Conservation (phyloP, 1,140 invertebrate genomes). For the Pseudomyrmex dendroicus region DNA sequence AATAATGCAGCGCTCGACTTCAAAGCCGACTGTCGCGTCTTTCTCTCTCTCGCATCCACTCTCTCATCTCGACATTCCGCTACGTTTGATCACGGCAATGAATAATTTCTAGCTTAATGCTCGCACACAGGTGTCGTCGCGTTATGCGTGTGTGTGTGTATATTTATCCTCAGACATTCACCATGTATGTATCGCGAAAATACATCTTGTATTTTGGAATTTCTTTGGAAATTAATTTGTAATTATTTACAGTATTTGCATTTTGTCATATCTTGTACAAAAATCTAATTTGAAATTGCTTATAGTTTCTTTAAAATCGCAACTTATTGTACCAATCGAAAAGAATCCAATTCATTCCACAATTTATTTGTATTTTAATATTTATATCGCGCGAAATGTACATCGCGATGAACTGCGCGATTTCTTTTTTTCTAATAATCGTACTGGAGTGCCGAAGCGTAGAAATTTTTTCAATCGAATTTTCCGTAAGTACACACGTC, state of each 20-base stretch:
- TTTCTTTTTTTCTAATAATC: not conserved
- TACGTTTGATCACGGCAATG: not conserved
- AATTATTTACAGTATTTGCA: too few relatives aligned
- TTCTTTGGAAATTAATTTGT: too few relatives aligned
- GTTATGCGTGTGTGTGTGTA: not conserved
- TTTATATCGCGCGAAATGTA: too few relatives aligned
- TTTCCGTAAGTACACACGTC: not conserved
- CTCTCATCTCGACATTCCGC: not conserved
- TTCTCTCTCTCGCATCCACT: not conserved
- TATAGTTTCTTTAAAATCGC: too few relatives aligned
- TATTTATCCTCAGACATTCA: not conserved
- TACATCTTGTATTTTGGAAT: not conserved
- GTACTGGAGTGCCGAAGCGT: not conserved
- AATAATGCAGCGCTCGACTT: slow-evolving; percentile 17
- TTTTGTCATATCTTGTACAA: too few relatives aligned
- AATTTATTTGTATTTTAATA: too few relatives aligned
- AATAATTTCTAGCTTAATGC: slow-evolving; percentile 39
- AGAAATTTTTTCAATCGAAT: not conserved
- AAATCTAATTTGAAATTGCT: too few relatives aligned
- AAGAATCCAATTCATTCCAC: too few relatives aligned
- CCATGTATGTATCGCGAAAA: not conserved
- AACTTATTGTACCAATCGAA: too few relatives aligned
- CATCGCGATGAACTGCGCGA: not conserved
- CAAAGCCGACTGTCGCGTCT: slow-evolving; percentile 22
- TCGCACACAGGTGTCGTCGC: not conserved